phyloP scores from a whole-genome alignment of 2,113 vertebrate genomes.

The Tragelaphus buxtoni region DNA sequence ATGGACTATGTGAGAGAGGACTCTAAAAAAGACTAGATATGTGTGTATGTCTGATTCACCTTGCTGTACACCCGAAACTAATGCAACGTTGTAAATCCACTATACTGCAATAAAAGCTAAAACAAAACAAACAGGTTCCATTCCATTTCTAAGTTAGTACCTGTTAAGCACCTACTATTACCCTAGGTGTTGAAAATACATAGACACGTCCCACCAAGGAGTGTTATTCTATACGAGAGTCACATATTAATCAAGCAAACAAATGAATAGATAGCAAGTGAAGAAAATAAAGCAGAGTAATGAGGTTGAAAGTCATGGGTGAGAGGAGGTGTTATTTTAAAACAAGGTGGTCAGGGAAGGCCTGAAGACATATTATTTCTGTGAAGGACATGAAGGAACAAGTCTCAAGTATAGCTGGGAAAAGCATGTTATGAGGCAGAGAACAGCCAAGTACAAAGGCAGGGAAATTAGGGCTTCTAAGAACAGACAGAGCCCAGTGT shows the following conservation, averaged over 20 bases:
- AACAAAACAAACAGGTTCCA: not conserved
- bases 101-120: not conserved
- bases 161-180: not conserved
- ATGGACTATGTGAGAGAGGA: not conserved
- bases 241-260: not conserved
- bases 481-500: not conserved
- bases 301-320: not conserved
- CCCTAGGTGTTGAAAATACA: not conserved
- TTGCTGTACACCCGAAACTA: not conserved
- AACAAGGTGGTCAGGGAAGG: not conserved
- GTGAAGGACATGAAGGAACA: not conserved
- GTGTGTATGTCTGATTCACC: not conserved
- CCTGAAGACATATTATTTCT: not conserved
- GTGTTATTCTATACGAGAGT: not conserved
- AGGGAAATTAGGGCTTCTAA: not conserved
- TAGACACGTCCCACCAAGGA: not conserved
- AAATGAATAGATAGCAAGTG: not conserved
- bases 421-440: not conserved
- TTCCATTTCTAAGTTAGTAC: not conserved
- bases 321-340: not conserved
- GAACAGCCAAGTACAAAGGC: not conserved
- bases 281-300: not conserved
- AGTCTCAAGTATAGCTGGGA: not conserved
- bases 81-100: not conserved
- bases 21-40: not conserved